Conservation (phyloP, 2,113 vertebrate genomes). For the Semicossyphus pulcher region DNA sequence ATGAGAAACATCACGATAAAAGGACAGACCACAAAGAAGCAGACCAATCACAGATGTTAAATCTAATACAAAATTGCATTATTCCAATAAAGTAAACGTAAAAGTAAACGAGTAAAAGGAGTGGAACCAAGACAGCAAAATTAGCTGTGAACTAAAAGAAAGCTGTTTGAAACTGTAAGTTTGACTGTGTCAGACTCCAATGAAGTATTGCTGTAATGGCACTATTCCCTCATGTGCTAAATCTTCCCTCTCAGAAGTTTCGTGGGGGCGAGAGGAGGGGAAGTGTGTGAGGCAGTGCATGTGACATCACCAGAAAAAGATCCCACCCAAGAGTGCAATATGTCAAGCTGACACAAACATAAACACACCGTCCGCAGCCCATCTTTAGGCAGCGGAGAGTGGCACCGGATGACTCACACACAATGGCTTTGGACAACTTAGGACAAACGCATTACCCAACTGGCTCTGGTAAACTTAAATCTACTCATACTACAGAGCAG, state of each 20-base stretch:
- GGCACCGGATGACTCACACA: neutral
- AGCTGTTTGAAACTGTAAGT: neutral
- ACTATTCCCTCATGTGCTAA: neutral
- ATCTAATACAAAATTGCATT: too few species aligned
- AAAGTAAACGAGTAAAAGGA: neutral
- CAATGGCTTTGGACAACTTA: neutral
- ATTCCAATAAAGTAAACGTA: too few species aligned
- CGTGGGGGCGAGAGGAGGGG: neutral
- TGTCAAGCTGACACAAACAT: constrained; percentile 57
- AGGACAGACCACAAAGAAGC: neutral
- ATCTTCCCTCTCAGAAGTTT: constrained; percentile 9
- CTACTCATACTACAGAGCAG: neutral
- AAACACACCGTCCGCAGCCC: constrained; percentile 44
- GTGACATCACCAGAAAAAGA: constrained; percentile 51
- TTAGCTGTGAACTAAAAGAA: neutral
- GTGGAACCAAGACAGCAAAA: too few species aligned
- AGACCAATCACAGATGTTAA: too few species aligned
- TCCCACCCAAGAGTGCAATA: constrained; percentile 51
- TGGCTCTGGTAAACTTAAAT: neutral
- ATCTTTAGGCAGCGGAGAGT: constrained; percentile 29
- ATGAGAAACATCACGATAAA: neutral
- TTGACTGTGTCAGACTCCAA: neutral
- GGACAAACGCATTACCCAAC: too few species aligned
- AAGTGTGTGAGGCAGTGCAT: constrained; percentile 2
- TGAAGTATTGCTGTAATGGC: neutral